These are phyloP conservation scores for Kobus ellipsiprymnus DNA, from an alignment of 2,113 vertebrate species.

Conservation along the genomic window DNA sequence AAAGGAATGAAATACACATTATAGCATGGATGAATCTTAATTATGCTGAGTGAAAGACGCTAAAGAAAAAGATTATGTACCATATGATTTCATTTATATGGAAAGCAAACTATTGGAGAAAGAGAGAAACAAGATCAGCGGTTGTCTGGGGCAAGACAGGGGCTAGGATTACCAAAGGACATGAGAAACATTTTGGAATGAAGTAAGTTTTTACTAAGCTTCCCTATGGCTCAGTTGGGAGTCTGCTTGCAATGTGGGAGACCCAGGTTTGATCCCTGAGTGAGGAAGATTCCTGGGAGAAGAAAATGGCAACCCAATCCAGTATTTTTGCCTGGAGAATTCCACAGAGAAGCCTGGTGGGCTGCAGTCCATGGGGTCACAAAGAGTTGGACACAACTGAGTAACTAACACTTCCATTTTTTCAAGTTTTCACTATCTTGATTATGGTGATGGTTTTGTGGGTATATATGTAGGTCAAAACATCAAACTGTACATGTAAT, in stretches of 20 bases:
- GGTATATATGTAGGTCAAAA: not conserved
- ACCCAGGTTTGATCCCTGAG: not conserved
- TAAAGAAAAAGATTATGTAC: not conserved
- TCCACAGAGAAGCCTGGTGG: not conserved
- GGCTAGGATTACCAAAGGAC: too few relatives aligned
- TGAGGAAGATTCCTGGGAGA: not conserved
- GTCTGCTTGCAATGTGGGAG: not conserved
- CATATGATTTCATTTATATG: not conserved
- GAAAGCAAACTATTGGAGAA: not conserved
- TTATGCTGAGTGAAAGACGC: not conserved
- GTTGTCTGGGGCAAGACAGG: not conserved
- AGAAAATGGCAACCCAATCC: not conserved
- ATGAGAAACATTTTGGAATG: not conserved
- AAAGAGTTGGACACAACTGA: not conserved
- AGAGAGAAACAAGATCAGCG: not conserved
- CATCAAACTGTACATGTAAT: not conserved
- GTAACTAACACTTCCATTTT: not conserved
- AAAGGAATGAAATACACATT: not conserved
- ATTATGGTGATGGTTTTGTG: not conserved
- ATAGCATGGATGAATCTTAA: not conserved
- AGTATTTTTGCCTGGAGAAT: not conserved
- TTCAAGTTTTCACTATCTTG: not conserved
- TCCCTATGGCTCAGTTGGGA: not conserved
- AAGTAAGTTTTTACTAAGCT: not conserved
- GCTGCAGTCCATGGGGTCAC: not conserved